These are phyloP conservation scores for Sthenelais limicola DNA, from an alignment of 2,888 invertebrate genomes.

Conservation along the genomic window DNA sequence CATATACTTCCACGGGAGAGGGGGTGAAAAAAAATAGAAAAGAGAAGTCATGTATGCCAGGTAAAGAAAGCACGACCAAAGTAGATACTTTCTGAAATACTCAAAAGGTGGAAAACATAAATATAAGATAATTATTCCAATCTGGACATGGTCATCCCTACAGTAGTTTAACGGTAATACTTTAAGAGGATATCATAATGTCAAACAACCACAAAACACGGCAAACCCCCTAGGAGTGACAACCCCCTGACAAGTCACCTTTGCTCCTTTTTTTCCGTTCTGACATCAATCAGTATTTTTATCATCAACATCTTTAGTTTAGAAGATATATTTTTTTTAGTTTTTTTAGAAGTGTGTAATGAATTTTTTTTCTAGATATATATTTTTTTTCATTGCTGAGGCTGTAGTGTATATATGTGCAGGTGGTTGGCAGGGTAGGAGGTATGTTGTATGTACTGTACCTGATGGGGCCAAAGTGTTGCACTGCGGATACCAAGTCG, in stretches of 20 bases:
- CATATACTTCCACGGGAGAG: no score
- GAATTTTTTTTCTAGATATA: constrained; percentile 12
- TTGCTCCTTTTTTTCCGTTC: background rate
- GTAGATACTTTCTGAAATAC: no score
- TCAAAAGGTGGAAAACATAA: no score
- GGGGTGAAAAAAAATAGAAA: no score
- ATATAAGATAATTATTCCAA: no score
- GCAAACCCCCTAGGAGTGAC: constrained; percentile 22
- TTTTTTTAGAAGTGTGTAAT: no score
- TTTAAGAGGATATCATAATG: no score
- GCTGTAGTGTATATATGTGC: constrained; percentile 38
- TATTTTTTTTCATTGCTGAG: constrained; percentile 21
- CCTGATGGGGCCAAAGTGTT: constrained; percentile 73
- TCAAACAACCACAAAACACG: no score
- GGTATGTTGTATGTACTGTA: constrained; percentile 50
- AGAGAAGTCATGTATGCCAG: no score
- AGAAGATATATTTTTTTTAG: background rate
- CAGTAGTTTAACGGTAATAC: no score
- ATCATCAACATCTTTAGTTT: constrained; percentile 24
- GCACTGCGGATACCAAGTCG: constrained; percentile 74
- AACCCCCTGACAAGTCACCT: constrained; percentile 24
- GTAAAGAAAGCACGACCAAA: no score
- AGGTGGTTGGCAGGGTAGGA: constrained; percentile 39
- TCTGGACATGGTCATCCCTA: no score
- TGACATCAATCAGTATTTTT: constrained; percentile 4